Evolutionary conservation across 2,797 vertebrate species (phyloP).

Genomic region (Danio kyathit): DNA sequence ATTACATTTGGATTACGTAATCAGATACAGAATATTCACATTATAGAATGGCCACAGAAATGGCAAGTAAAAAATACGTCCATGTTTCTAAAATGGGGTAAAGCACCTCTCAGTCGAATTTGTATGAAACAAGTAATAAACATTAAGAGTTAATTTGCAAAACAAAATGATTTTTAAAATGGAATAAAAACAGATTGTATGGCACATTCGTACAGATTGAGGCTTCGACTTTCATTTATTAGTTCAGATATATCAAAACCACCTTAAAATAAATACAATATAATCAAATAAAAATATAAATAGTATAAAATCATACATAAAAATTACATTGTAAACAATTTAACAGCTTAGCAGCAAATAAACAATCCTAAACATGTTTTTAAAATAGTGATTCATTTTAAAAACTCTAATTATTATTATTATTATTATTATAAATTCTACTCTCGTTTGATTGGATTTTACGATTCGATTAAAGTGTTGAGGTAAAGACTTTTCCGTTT

Average conservation of each 20-base stretch:
- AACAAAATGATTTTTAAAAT: too few species aligned
- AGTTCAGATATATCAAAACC: not conserved
- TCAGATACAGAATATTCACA: too few species aligned
- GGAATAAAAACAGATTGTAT: too few species aligned
- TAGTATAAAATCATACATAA: conserved; percentile 13
- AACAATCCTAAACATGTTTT: not conserved
- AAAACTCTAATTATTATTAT: not conserved
- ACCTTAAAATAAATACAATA: conserved; percentile 36
- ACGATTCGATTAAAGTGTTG: not conserved
- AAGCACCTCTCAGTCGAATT: too few species aligned
- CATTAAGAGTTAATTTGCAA: too few species aligned
- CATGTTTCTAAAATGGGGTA: too few species aligned
- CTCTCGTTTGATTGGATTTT: not conserved
- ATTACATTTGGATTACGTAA: too few species aligned
- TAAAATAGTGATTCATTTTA: not conserved
- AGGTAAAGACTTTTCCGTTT: not conserved
- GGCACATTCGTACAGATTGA: conserved; percentile 7
- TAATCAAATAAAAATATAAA: not conserved
- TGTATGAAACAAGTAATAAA: too few species aligned
- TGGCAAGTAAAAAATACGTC: too few species aligned
- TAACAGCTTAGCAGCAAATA: not conserved
- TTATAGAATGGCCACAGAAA: too few species aligned
- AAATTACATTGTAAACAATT: conserved; percentile 24
- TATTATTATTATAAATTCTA: not conserved
- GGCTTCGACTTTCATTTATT: not conserved